These are phyloP conservation scores for Muscidifurax raptorellus DNA, from an alignment of 1,140 invertebrate genomes.

Conservation along the genomic window DNA sequence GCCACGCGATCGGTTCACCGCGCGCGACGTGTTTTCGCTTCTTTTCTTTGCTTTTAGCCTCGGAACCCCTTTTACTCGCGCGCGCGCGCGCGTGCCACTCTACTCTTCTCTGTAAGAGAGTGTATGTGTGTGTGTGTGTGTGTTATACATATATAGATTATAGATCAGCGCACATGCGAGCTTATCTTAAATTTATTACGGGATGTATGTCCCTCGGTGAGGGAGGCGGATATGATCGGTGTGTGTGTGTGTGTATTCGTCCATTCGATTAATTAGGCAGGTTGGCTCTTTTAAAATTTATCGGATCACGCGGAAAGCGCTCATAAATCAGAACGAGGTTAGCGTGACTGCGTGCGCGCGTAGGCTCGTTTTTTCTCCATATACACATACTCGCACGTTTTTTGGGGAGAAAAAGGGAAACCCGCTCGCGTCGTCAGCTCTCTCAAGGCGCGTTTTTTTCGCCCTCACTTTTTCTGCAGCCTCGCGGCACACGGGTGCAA, in stretches of 20 bases:
- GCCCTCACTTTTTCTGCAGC: constrained; percentile 46
- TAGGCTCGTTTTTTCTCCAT: neutral
- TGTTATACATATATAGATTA: too few relatives aligned
- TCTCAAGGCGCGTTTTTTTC: neutral
- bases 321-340: constrained; percentile 9
- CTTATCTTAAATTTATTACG: neutral
- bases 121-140: too few relatives aligned
- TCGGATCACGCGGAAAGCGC: too few relatives aligned
- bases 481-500: neutral
- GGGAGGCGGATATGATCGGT: too few relatives aligned
- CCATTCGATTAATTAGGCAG: neutral
- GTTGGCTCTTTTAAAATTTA: neutral
- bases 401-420: constrained; percentile 3
- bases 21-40: neutral
- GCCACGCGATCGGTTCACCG: constrained; percentile 1
- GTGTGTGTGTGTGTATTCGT: too few relatives aligned
- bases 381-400: neutral
- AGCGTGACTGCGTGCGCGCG: neutral
- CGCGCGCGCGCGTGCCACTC: neutral
- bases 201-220: too few relatives aligned
- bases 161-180: too few relatives aligned
- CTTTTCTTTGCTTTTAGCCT: neutral
- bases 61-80: neutral
- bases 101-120: too few relatives aligned
- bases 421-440: neutral